phyloP scores from a whole-genome alignment of 2,888 invertebrate genomes.

The Acleris holmiana region DNA sequence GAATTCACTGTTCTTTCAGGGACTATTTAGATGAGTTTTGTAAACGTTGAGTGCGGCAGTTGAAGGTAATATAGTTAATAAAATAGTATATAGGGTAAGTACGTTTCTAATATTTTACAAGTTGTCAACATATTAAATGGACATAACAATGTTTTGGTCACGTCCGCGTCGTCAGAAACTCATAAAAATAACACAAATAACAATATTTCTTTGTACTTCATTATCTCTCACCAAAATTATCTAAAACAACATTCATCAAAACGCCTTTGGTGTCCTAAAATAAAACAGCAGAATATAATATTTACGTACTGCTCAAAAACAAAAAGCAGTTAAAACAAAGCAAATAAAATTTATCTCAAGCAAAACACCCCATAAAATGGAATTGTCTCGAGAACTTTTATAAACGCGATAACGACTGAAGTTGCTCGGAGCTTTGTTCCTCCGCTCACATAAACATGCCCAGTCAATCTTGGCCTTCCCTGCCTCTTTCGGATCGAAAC shows the following conservation, averaged over 20 bases:
- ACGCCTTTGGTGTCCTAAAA: background rate
- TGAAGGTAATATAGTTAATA: too few species aligned
- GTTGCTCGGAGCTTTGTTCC: constrained; percentile 80
- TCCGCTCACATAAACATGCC: constrained; percentile 75
- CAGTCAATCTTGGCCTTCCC: constrained; percentile 53
- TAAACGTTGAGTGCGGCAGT: too few species aligned
- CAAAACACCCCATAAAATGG: constrained; percentile 83
- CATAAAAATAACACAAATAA: too few species aligned
- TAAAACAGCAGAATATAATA: constrained; percentile 32
- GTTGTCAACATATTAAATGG: too few species aligned
- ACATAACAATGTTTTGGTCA: too few species aligned
- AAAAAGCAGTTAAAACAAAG: constrained; percentile 68
- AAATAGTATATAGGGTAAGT: too few species aligned
- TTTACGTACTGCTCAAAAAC: constrained; percentile 53
- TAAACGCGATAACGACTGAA: constrained; percentile 83
- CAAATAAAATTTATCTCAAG: constrained; percentile 80
- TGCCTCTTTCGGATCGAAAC: constrained; percentile 38
- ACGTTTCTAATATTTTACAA: too few species aligned
- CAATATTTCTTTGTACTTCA: too few species aligned
- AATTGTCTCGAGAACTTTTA: constrained; percentile 82
- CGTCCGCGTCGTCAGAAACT: too few species aligned
- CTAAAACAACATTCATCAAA: background rate
- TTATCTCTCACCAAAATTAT: too few species aligned
- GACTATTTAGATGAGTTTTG: too few species aligned
- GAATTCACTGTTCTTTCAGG: background rate